Base-by-base conservation (phyloP, 2,797 vertebrate species). In the Myioborus miniatus region DNA sequence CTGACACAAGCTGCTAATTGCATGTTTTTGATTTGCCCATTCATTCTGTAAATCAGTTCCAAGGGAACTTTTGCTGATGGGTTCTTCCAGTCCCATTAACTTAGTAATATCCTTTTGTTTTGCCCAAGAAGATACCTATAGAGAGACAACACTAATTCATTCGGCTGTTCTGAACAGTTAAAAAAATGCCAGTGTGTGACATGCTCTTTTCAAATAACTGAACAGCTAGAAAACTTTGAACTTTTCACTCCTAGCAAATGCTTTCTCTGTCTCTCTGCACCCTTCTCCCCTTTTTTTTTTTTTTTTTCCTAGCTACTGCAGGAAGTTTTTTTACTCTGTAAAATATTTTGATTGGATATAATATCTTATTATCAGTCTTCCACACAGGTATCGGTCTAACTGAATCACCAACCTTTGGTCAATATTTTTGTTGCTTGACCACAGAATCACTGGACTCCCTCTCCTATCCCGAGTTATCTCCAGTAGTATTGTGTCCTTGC, bases 21-120 rank as follows among this genome's bases (percentile, higher is more conserved):
- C 84, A 23, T 55, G 85, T 0, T 22, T 93, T 90, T 80, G 85
- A 96, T 97, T 95, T 90, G 21, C 60, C 92, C 88, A 64, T 97
- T 97, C 93, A 95, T 97, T 95, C 94, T 85, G 21, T 80, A 77
- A 92, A 95, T 79, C 90, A 88, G 15, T 94, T 94, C 87, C 77
- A 92, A 83, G 58, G 46, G 55, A 92, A 87, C 84, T 96, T 93
- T 88, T 80, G 87, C 80, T 94, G 85, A 83, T 95, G 77, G 34
- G 21, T 93, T 83, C 71, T 96, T 86, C 89, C 90, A 59, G 41
- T 94, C 92, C 83, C 65, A 17, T 91, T 75, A 58, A 79, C 86
- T 97, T 93, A 95, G 76, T 94, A 90, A 83, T 90, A 83, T 83
- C 65, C 52, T 96, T 97, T 83, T 95, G 58, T 89, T 90, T 93